Base-by-base conservation (phyloP, 2,113 vertebrate genomes). In the Neodontobutis hainanensis region DNA sequence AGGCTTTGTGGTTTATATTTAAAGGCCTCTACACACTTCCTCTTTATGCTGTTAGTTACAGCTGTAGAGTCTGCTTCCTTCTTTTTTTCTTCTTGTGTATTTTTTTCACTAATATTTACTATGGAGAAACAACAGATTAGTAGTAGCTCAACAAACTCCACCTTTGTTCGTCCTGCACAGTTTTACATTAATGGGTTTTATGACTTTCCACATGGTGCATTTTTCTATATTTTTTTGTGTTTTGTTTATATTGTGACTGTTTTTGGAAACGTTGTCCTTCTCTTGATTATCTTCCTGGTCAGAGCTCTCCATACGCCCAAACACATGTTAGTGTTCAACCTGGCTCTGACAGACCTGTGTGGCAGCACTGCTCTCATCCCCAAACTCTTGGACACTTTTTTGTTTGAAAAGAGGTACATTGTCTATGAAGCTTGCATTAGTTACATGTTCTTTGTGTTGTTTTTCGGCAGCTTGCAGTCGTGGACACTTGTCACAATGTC, bases 271-370 rank as follows among this genome's bases (percentile, higher is more conserved):
- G 38, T 52, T 6, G 40, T 85, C 16, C 68, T 87, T 6, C 81
- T 88, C 15, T 51, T 55, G 15, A 12, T 83, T 11, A 89, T 89
- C 19, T 85, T 42, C 46, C 19, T 68, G 6, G 75, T 75, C 3
- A 62, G 50, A 56, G 61, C 66, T 70, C 85, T 91, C 32, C 87
- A 88, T 42, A 87, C 86, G 32, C 85, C 85, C 5, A 90, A 87
- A 70, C 89, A 87, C 58, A 72, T 89, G 50, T 80, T 81, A 61
- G 77, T 91, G 52, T 88, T 68, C 7, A 82, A 82, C 68, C 52
- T 91, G 73, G 85, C 85, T 16, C 42, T 89, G 5, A 49, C 70
- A 58, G 90, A 91, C 69, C 12, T 91, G 57, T 87, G 85, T 77
- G 80, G 73, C 15, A 89, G 83, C 79, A 86, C 87, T 1, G 75